Conservation (phyloP, 2,888 invertebrate species). For the Anthophora plumipes region DNA sequence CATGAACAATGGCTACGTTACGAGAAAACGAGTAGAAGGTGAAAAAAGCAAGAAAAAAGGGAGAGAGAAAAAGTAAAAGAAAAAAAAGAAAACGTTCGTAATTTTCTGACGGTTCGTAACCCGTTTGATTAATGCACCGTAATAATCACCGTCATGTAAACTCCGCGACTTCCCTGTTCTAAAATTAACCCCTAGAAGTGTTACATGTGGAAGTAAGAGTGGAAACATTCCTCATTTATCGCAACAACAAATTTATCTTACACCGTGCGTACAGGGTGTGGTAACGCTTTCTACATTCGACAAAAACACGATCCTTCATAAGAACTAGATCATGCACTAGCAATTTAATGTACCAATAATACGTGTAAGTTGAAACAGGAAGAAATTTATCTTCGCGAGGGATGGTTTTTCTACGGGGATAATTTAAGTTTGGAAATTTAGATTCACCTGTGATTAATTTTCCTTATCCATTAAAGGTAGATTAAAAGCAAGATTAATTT, state of each 20-base stretch:
- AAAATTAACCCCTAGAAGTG: slow-evolving; percentile 3
- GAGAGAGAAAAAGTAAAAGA: neutral
- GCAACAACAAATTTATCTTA: neutral
- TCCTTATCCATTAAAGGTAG: too few species aligned
- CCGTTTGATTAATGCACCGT: neutral
- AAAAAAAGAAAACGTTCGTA: neutral
- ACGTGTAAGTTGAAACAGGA: too few species aligned
- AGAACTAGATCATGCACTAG: too few species aligned
- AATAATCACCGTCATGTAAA: neutral
- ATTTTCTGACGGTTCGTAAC: neutral
- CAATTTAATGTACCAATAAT: too few species aligned
- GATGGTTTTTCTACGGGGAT: too few species aligned
- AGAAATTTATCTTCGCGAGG: too few species aligned
- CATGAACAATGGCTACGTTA: too few species aligned
- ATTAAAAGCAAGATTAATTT: too few species aligned
- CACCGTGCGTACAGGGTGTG: neutral
- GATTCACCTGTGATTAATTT: too few species aligned
- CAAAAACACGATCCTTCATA: neutral
- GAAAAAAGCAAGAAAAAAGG: neutral
- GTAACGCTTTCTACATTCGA: neutral
- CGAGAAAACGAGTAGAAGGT: too few species aligned
- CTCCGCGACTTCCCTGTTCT: neutral
- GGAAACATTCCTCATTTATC: neutral
- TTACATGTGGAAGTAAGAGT: neutral
- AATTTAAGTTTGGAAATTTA: too few species aligned